These are phyloP conservation scores for Physeter macrocephalus DNA, from an alignment of 2,113 vertebrate species.

Conservation along the genomic window DNA sequence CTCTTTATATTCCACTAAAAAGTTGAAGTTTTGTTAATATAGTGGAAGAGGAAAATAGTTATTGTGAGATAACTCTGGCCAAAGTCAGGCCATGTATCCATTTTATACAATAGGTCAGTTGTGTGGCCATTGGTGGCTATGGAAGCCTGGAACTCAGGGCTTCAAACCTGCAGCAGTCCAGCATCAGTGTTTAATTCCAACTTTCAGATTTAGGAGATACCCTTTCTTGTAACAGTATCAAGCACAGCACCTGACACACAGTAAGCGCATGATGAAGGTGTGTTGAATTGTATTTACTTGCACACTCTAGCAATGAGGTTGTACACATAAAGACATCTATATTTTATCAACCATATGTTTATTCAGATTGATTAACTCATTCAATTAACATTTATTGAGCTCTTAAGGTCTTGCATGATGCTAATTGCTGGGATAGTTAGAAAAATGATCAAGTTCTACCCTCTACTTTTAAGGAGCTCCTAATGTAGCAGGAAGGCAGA, in stretches of 20 bases:
- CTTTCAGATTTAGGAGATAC: background rate
- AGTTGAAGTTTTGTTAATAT: background rate
- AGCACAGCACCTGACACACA: background rate
- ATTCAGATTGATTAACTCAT: background rate
- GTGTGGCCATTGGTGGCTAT: background rate
- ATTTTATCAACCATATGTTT: background rate
- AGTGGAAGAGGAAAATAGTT: background rate
- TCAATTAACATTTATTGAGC: background rate
- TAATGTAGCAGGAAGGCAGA: background rate
- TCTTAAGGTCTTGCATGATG: background rate
- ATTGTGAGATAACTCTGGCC: background rate
- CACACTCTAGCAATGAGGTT: background rate
- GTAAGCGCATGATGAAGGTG: background rate
- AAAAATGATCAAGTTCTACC: background rate
- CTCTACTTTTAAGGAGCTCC: background rate
- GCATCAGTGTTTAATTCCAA: background rate
- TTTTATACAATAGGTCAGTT: background rate
- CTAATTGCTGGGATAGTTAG: background rate
- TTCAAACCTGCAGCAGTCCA: background rate
- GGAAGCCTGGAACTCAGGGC: background rate
- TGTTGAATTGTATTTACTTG: background rate
- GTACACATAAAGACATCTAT: background rate
- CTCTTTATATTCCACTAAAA: background rate
- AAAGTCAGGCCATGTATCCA: background rate
- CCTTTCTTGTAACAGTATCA: background rate